phyloP scores from a whole-genome alignment of 2,888 invertebrate genomes.

The Nasonovia ribisnigri region DNA sequence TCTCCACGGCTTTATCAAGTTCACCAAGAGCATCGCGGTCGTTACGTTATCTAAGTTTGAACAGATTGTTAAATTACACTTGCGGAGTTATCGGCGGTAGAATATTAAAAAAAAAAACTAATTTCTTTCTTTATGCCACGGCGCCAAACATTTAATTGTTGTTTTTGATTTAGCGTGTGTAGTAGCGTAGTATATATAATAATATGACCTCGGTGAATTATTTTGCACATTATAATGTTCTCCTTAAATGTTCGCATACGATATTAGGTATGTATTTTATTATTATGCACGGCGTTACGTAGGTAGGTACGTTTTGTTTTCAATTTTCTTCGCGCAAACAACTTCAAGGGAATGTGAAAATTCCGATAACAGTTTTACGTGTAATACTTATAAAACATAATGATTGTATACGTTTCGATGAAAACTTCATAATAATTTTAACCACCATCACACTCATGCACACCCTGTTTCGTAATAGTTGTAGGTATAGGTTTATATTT shows the following conservation, averaged over 20 bases:
- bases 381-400: neutral
- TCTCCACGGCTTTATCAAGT: neutral
- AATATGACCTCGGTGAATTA: slow-evolving; percentile 32
- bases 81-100: neutral
- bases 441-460: neutral
- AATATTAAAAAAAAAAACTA: neutral
- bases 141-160: slow-evolving; percentile 33
- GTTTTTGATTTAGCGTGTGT: neutral
- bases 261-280: slow-evolving; percentile 3
- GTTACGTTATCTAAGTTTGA: slow-evolving; percentile 25
- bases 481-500: neutral
- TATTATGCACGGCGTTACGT: neutral
- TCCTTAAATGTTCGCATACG: neutral
- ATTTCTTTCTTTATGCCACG: neutral
- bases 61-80: neutral
- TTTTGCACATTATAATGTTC: neutral
- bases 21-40: slow-evolving; percentile 18
- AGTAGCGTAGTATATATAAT: neutral
- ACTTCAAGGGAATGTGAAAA: slow-evolving; percentile 22
- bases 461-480: neutral
- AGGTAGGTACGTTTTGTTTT: slow-evolving; percentile 4
- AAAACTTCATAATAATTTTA: neutral
- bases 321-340: slow-evolving; percentile 21
- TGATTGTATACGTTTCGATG: neutral
- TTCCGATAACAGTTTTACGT: neutral